These are phyloP conservation scores for Zaprionus africanus DNA, from an alignment of 1,140 invertebrate species.

Conservation along the genomic window DNA sequence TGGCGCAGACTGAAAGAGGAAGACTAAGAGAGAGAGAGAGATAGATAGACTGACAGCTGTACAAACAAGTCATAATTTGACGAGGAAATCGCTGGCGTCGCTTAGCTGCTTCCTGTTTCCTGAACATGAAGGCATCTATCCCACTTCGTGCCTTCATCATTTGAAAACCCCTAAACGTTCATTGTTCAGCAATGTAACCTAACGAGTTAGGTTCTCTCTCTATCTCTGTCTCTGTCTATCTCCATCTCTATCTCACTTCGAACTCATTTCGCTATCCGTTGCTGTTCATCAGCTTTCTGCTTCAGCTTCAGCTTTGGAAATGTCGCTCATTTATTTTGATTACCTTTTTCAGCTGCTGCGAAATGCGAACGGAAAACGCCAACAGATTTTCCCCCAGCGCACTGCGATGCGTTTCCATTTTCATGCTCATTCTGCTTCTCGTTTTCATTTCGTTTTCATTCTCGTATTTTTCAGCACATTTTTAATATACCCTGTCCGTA, in stretches of 20 bases:
- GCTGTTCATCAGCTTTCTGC: slow-evolving; percentile 59
- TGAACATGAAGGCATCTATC: slow-evolving; percentile 23
- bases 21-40: not conserved
- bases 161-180: slow-evolving; percentile 40
- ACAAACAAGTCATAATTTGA: slow-evolving; percentile 58
- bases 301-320: slow-evolving; percentile 65
- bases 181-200: slow-evolving; percentile 39
- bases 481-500: slow-evolving; percentile 53
- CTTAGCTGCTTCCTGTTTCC: slow-evolving; percentile 39
- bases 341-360: slow-evolving; percentile 67
- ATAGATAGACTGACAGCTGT: slow-evolving; percentile 41
- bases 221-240: not conserved
- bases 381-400: slow-evolving; percentile 36
- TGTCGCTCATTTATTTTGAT: slow-evolving; percentile 82
- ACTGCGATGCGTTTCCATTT: slow-evolving; percentile 35
- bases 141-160: slow-evolving; percentile 21
- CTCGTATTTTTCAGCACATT: slow-evolving; percentile 34
- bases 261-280: slow-evolving; percentile 7
- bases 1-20: not conserved
- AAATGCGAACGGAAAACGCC: slow-evolving; percentile 46
- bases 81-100: slow-evolving; percentile 48
- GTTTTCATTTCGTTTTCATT: slow-evolving; percentile 52
- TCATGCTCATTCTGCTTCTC: slow-evolving; percentile 15
- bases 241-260: not conserved
- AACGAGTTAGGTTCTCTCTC: slow-evolving; percentile 66